Evolutionary conservation across 1,140 invertebrate species (phyloP).

Genomic region (Chrysopa pallens): DNA sequence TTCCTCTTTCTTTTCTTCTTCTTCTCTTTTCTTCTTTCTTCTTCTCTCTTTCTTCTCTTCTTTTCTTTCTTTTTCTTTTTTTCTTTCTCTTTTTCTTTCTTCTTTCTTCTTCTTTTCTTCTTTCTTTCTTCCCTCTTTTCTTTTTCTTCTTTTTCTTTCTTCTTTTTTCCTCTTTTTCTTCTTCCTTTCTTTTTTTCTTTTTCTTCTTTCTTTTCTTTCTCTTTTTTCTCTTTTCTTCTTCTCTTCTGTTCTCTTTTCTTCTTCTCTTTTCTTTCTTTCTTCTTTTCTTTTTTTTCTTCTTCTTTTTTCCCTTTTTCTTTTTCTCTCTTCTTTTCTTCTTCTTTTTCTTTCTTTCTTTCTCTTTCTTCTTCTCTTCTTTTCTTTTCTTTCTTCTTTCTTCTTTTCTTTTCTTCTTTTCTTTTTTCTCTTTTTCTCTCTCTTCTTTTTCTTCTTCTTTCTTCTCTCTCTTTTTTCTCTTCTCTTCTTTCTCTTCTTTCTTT

Average conservation of each 20-base stretch:
- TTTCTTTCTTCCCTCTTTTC: no score
- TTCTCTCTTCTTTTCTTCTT: not conserved
- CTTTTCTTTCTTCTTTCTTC: not conserved
- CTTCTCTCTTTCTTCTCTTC: no score
- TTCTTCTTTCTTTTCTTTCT: not conserved
- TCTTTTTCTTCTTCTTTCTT: not conserved
- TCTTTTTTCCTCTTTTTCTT: not conserved
- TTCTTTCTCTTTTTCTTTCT: no score
- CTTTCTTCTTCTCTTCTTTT: not conserved
- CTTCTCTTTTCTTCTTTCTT: no score
- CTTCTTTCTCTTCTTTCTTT: not conserved
- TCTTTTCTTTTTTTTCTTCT: not conserved
- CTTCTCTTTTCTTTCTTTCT: not conserved
- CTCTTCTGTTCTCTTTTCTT: not conserved
- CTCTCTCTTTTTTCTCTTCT: not conserved
- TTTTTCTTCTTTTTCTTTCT: not conserved
- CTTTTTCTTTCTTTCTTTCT: not conserved
- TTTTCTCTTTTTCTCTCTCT: not conserved
- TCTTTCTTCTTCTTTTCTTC: no score
- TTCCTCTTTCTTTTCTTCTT: no score
- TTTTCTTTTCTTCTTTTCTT: not conserved
- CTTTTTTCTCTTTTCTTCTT: not conserved
- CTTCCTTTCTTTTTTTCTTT: not conserved
- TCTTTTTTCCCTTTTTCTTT: not conserved
- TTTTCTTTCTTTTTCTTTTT: no score